These are phyloP conservation scores for Podarcis raffonei DNA, from an alignment of 2,113 vertebrate genomes.

Conservation along the genomic window DNA sequence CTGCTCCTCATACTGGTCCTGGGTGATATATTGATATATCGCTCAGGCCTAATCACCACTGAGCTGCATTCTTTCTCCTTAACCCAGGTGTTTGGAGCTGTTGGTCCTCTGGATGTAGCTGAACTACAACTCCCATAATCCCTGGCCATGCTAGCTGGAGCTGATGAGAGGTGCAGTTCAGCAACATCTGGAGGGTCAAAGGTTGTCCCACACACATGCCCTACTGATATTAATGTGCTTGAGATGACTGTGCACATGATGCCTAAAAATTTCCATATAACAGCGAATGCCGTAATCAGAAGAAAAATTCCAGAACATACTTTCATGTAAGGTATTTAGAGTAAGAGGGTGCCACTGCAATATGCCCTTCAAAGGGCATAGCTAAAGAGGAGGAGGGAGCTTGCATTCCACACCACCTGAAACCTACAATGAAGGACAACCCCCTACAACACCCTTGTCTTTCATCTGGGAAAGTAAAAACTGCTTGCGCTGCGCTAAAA, in stretches of 20 bases:
- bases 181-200: too few relatives aligned
- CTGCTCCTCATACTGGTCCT: too few relatives aligned
- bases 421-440: not conserved
- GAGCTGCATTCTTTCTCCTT: not conserved
- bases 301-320: not conserved
- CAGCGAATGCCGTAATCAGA: not conserved
- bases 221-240: not conserved
- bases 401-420: not conserved
- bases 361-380: not conserved
- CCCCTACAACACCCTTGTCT: not conserved
- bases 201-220: too few relatives aligned
- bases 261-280: not conserved
- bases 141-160: too few relatives aligned
- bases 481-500: not conserved
- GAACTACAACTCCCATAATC: too few relatives aligned
- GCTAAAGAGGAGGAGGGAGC: not conserved
- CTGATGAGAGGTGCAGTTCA: too few relatives aligned
- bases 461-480: not conserved
- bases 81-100: too few relatives aligned
- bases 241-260: not conserved
- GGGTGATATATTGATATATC: too few relatives aligned
- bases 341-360: not conserved
- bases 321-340: not conserved
- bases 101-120: too few relatives aligned
- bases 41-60: too few relatives aligned